Percentiles rank a stretch among this genome's conserved stretches.
phyloP scores from a whole-genome alignment of 2,797 vertebrate species.

The Brachyrhaphis roseni region DNA sequence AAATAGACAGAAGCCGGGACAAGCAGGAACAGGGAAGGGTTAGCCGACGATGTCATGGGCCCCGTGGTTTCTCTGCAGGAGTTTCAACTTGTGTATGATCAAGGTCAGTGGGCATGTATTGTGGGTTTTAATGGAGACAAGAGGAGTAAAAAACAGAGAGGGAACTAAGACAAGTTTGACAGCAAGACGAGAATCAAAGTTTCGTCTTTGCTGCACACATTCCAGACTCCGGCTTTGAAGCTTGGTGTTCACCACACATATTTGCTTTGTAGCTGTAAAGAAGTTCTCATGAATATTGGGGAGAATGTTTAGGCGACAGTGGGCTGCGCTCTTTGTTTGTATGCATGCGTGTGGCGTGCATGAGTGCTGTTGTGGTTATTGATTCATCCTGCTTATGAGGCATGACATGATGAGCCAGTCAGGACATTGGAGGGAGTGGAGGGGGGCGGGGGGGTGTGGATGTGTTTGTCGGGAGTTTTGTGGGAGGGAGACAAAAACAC shows the following conservation, averaged over 20 bases:
- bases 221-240: constrained; percentile 65
- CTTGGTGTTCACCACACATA: constrained; percentile 74
- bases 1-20: constrained; percentile 68
- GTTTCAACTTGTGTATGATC: constrained; percentile 10
- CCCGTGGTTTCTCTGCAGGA: constrained; percentile 23
- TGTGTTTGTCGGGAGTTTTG: constrained; percentile 73
- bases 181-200: constrained; percentile 64
- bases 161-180: constrained; percentile 51
- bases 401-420: constrained; percentile 66
- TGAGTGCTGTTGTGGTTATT: constrained; percentile 70
- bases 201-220: constrained; percentile 61
- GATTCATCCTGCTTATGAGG: constrained; percentile 72
- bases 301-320: constrained; percentile 66
- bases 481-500: constrained; percentile 65
- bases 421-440: constrained; percentile 69
- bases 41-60: constrained; percentile 37
- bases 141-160: constrained; percentile 17
- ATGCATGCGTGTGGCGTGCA: constrained; percentile 53
- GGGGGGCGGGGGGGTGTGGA: constrained; percentile 25
- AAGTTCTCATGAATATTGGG: constrained; percentile 70
- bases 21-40: constrained; percentile 66
- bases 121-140: constrained; percentile 38
- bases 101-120: constrained; percentile 20
- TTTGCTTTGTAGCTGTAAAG: constrained; percentile 73
- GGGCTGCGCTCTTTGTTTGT: constrained; percentile 65